Conservation (phyloP, 1,140 invertebrate genomes). For the Phocides pigmalion region DNA sequence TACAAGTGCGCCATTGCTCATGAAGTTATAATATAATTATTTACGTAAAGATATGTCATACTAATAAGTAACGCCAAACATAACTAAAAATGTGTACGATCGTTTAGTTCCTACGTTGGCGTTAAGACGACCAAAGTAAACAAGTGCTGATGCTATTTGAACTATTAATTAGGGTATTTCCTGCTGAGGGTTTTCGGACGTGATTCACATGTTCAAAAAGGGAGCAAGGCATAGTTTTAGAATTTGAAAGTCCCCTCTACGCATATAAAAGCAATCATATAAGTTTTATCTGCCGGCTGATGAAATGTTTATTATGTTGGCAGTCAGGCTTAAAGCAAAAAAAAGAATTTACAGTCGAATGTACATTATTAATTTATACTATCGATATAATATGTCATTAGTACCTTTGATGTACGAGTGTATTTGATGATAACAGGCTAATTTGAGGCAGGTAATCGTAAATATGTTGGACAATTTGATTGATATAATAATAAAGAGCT, state of each 20-base stretch:
- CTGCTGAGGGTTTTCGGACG: constrained; percentile 21
- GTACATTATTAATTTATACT: too few species aligned
- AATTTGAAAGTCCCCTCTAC: neutral
- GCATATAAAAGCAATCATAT: neutral
- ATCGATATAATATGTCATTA: too few species aligned
- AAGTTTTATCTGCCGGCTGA: neutral
- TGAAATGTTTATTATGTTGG: neutral
- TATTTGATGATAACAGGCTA: neutral
- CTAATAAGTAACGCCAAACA: neutral
- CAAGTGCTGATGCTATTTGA: constrained; percentile 29
- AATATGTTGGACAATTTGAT: neutral
- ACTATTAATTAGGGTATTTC: constrained; percentile 36
- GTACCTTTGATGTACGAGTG: too few species aligned
- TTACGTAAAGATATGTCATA: neutral
- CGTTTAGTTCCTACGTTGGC: neutral
- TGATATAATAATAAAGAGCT: neutral
- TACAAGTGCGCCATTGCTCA: neutral
- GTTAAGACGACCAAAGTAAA: constrained; percentile 23
- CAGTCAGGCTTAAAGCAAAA: neutral
- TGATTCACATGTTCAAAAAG: constrained; percentile 20
- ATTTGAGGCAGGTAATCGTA: neutral
- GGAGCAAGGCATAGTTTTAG: constrained; percentile 1
- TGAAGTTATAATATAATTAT: neutral
- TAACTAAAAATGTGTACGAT: neutral
- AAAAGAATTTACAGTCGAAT: neutral